A percentile compares a stretch with the other conserved stretches of the same genome.
phyloP scores from a whole-genome alignment of 35 echinoderm and acorn worm species.

The Holothuria glaberrima region DNA sequence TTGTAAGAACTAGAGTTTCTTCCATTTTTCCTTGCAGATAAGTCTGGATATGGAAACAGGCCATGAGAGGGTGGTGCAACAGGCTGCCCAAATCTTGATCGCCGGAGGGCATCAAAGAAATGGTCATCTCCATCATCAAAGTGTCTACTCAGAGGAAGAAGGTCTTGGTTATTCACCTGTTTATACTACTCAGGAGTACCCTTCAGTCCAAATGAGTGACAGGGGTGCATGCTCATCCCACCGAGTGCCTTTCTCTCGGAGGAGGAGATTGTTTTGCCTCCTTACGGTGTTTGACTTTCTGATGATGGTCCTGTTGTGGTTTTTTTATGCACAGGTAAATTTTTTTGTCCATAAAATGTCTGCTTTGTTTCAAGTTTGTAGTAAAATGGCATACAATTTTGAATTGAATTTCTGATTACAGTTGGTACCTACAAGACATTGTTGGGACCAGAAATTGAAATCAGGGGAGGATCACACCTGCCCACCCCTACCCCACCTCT shows the following conservation, averaged over 20 bases:
- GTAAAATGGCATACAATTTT: too few relatives aligned
- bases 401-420: too few relatives aligned
- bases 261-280: slow-evolving; percentile 64
- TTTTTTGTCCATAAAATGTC: not conserved
- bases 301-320: slow-evolving; percentile 48
- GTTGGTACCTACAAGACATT: too few relatives aligned
- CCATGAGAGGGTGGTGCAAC: slow-evolving; percentile 8
- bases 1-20: too few relatives aligned
- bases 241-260: slow-evolving; percentile 31
- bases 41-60: not conserved
- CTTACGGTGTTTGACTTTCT: slow-evolving; percentile 60
- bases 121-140: not conserved
- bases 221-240: slow-evolving; percentile 7
- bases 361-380: too few relatives aligned
- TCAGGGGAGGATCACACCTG: too few relatives aligned
- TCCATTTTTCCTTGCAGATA: not conserved
- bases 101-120: not conserved
- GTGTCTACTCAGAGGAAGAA: not conserved
- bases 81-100: slow-evolving; percentile 51
- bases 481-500: too few relatives aligned
- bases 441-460: too few relatives aligned
- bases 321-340: slow-evolving; percentile 61
- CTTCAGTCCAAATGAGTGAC: slow-evolving; percentile 31
- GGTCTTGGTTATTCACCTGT: not conserved
- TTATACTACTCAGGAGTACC: not conserved